Conservation (phyloP, 2,797 vertebrate species). For the Schizothorax lantsangensis region DNA sequence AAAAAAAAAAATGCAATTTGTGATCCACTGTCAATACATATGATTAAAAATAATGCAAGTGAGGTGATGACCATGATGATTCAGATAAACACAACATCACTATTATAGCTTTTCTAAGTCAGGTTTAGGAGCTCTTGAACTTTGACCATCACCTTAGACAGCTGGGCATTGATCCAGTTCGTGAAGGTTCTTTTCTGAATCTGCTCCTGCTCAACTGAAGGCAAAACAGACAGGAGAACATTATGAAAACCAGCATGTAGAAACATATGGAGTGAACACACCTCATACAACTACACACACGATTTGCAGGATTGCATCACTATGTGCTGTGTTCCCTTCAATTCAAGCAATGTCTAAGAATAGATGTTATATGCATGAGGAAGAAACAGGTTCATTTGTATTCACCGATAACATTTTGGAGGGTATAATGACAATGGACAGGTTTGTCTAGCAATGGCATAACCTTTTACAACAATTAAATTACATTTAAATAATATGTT, state of each 20-base stretch:
- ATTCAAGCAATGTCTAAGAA: not conserved
- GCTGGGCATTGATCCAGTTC: conserved; percentile 94
- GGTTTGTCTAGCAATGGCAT: not conserved
- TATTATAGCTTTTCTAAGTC: not conserved
- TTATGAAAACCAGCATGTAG: conserved; percentile 1
- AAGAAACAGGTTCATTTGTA: not conserved
- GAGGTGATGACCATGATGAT: not conserved
- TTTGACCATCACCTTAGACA: conserved; percentile 86
- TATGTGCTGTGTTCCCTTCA: not conserved
- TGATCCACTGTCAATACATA: not conserved
- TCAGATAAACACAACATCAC: not conserved
- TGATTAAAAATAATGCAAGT: not conserved
- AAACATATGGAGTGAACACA: not conserved
- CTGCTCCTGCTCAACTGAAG: conserved; percentile 88
- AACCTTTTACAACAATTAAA: not conserved
- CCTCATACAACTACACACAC: not conserved
- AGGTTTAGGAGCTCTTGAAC: not conserved
- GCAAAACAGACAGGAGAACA: conserved; percentile 33
- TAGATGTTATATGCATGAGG: not conserved
- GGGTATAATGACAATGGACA: not conserved
- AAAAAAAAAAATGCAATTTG: not conserved
- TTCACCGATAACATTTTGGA: not conserved
- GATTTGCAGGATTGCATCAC: not conserved
- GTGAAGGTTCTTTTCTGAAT: conserved; percentile 97
- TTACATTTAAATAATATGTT: not conserved